Evolutionary conservation across 2,113 vertebrate species (phyloP).

Genomic region (Prinia subflava): DNA sequence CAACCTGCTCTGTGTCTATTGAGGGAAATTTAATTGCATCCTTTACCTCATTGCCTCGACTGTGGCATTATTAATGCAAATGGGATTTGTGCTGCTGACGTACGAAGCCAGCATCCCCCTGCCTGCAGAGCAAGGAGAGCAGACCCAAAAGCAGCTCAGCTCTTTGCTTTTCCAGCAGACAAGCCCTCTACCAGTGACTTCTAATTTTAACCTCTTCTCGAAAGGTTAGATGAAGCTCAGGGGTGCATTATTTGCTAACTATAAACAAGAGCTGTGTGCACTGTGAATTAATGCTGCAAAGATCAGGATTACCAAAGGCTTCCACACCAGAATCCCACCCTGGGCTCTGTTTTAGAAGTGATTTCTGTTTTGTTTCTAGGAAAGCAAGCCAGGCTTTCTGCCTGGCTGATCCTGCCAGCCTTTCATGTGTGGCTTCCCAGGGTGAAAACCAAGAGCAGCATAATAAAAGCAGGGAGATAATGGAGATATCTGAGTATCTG

Average conservation of each 20-base stretch:
- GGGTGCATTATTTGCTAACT: not conserved
- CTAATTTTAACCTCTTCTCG: not conserved
- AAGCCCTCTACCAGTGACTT: not conserved
- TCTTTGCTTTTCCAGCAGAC: not conserved
- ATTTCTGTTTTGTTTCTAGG: not conserved
- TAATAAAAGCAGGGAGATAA: not conserved
- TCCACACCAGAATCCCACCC: not conserved
- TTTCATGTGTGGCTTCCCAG: not conserved
- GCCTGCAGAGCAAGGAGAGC: not conserved
- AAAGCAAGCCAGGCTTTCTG: not conserved
- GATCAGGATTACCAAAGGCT: not conserved
- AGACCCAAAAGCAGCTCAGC: not conserved
- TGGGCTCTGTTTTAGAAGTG: not conserved
- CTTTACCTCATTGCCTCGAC: not conserved
- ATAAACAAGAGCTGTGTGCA: not conserved
- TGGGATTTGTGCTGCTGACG: not conserved
- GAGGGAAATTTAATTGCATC: not conserved
- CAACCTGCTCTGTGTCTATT: not conserved
- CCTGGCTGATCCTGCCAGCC: not conserved
- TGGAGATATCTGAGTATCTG: not conserved
- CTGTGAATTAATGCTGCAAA: not conserved
- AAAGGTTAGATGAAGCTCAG: not conserved
- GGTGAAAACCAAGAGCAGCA: not conserved
- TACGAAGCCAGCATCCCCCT: not conserved
- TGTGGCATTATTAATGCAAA: not conserved